These are phyloP conservation scores for Brachirus orientalis DNA, from an alignment of 2,113 vertebrate species.

Conservation along the genomic window DNA sequence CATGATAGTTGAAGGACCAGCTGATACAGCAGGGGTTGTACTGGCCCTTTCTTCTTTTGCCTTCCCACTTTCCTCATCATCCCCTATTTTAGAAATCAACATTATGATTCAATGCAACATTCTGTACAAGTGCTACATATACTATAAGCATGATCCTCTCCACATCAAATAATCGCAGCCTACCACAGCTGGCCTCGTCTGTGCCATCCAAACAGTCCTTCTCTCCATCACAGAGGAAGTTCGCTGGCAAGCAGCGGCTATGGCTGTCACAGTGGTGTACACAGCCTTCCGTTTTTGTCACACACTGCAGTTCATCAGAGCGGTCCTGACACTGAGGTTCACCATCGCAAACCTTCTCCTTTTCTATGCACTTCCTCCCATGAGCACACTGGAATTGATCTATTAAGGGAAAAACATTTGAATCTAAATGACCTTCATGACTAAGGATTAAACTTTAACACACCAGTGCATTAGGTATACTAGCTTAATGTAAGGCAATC, in stretches of 20 bases:
- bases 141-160: too few relatives aligned
- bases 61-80: background rate
- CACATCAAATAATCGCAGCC: background rate
- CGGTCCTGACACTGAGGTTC: constrained; percentile 84
- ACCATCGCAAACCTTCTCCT: constrained; percentile 81
- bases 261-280: constrained; percentile 81
- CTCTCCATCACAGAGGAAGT: constrained; percentile 85
- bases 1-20: constrained; percentile 51
- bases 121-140: background rate
- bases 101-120: background rate
- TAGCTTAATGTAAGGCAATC: too few relatives aligned
- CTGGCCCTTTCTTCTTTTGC: background rate
- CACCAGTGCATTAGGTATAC: too few relatives aligned
- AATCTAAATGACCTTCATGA: too few relatives aligned
- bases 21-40: background rate
- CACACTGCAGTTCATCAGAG: constrained; percentile 86
- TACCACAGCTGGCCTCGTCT: constrained; percentile 82
- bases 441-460: too few relatives aligned
- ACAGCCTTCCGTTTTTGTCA: constrained; percentile 64
- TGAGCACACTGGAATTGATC: constrained; percentile 83
- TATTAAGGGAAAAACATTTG: constrained; percentile 18
- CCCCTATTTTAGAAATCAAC: constrained; percentile 26
- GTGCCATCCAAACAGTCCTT: constrained; percentile 83
- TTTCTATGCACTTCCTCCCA: constrained; percentile 74
- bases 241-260: constrained; percentile 81